Evolutionary conservation across 2,888 invertebrate genomes (phyloP), one percentile per base, ranked within the genome.

Genomic region (Mactromeris polynyma): DNA sequence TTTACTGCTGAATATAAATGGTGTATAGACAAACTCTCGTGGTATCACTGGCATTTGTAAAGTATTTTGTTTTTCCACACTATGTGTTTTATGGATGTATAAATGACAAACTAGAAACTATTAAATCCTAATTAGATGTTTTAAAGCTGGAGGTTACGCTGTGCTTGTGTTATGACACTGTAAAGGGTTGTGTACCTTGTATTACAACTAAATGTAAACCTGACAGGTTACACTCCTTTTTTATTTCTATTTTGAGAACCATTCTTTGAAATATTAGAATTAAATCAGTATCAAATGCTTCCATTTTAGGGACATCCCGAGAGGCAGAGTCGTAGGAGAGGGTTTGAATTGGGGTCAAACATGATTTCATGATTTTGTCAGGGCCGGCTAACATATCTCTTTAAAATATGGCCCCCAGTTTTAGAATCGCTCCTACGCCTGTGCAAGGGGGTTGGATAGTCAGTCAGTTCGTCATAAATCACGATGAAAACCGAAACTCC

Each of bases 11-110:
- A 36, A 73, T 33, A 33, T 73, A 73, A 73, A 36, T 36, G 73
- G 19, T 73, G 14, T 73, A 73, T 33, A 33, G 73, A 36, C 73
- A 73, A 36, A 19, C 73, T 4, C 11, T 31, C 31, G 36, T 21
- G 36, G 36, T 73, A 73, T 73, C 73, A 17, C 19, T 33, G 73
- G 73, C 73, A 73, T 73, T 73, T 36, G 36, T 73, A 36, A 73
- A 73, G 26, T 73, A 73, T 73, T 73, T 73, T 73, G 73, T 73
- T 73, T 73, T 73, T 73, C 73, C 73, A 73, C 73, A 73, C 36
- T 17, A 33, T 33, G 36, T 73, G 36, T 73, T 73, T 73, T 73
- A 73, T 73, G 19, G 31, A 36, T 36, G 73, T 73, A 73, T 73
- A 73, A 33, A 73, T 36, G 73, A 73, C 73, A 73, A 73, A 33